phyloP scores from a whole-genome alignment of 2,113 vertebrate species.

The Haemorhous mexicanus region DNA sequence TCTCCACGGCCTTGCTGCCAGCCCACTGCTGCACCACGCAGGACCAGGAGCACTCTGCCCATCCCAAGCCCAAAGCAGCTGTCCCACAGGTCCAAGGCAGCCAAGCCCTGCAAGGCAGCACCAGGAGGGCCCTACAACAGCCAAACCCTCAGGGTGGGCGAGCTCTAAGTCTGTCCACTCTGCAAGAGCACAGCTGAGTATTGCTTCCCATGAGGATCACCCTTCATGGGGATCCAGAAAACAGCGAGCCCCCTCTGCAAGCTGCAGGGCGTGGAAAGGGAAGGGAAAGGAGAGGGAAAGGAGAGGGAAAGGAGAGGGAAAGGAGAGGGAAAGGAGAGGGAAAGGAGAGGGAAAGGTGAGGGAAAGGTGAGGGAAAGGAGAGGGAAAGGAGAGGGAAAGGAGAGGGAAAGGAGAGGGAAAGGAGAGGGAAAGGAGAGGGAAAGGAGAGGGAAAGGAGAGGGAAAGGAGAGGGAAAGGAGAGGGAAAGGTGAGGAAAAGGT shows the following conservation, averaged over 20 bases:
- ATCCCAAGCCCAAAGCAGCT: fast-evolving
- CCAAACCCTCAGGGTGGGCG: neutral
- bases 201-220: neutral
- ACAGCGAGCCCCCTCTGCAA: fast-evolving
- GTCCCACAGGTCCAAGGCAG: neutral
- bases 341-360: no score
- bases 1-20: neutral
- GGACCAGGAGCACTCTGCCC: neutral
- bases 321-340: no score
- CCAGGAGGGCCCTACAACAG: neutral
- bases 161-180: neutral
- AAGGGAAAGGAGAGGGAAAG: no score
- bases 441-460: no score
- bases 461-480: no score
- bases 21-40: neutral
- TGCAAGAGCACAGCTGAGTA: fast-evolving
- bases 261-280: neutral
- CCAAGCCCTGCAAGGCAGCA: fast-evolving
- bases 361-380: no score
- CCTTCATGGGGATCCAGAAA: neutral
- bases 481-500: no score
- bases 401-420: no score
- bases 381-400: neutral
- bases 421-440: no score
- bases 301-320: no score